A percentile compares a stretch with the other conserved stretches of the same genome.
Conservation (phyloP, 1,140 invertebrate genomes). For the Ruditapes philippinarum region DNA sequence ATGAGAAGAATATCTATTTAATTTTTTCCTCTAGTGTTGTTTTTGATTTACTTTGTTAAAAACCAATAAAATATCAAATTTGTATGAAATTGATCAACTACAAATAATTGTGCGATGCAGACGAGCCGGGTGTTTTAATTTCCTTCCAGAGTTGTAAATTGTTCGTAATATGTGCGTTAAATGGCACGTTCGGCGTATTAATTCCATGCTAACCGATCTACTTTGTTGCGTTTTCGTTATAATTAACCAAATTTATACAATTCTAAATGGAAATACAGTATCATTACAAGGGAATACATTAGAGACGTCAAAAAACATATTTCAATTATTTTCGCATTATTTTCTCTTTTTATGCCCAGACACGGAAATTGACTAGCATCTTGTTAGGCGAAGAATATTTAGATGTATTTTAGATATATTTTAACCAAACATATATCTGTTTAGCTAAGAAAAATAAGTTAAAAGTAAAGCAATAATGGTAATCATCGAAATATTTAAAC, state of each 20-base stretch:
- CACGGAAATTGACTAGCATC: not conserved
- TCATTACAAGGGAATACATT: not conserved
- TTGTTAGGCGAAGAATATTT: not conserved
- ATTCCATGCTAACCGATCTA: not conserved
- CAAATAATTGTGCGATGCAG: not conserved
- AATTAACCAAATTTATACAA: not conserved
- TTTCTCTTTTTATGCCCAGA: not conserved
- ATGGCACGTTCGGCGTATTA: not conserved
- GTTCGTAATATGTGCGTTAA: not conserved
- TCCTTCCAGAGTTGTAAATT: not conserved
- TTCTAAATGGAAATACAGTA: not conserved
- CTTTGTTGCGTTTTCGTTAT: not conserved
- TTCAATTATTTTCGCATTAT: not conserved
- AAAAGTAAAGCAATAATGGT: too few relatives aligned
- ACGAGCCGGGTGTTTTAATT: not conserved
- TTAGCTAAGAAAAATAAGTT: too few relatives aligned
- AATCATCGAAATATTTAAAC: too few relatives aligned
- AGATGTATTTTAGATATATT: too few relatives aligned
- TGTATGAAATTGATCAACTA: not conserved
- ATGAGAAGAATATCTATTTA: too few relatives aligned
- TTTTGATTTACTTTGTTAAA: slow-evolving; percentile 1
- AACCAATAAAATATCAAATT: not conserved
- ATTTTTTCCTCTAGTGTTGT: too few relatives aligned
- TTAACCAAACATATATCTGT: too few relatives aligned
- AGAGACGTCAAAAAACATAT: not conserved